Evolutionary conservation across 30 jellyfish, hydroid and myxozoan species (phyloP).

Genomic region (Aurelia sp.): DNA sequence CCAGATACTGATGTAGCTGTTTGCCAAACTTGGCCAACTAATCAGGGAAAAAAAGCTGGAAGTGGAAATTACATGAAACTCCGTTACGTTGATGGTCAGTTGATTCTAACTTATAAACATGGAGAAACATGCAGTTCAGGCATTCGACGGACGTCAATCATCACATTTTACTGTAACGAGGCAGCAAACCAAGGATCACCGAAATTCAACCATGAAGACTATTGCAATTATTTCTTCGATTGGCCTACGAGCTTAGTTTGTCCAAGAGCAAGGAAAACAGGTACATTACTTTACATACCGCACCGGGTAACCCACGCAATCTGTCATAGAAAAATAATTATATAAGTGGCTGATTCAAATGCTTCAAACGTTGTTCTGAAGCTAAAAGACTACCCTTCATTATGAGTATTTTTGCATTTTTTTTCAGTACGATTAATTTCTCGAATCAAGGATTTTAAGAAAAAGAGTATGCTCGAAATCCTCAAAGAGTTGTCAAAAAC

Average conservation of each 20-base stretch:
- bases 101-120: slow-evolving; percentile 43
- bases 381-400: too few species aligned
- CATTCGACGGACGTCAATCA: slow-evolving; percentile 49
- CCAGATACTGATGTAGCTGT: slow-evolving; percentile 62
- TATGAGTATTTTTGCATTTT: too few species aligned
- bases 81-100: slow-evolving; percentile 64
- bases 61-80: slow-evolving; percentile 56
- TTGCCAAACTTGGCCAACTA: slow-evolving; percentile 47
- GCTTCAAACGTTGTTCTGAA: too few species aligned
- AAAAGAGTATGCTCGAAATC: too few species aligned
- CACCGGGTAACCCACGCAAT: too few species aligned
- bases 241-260: slow-evolving; percentile 83
- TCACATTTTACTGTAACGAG: slow-evolving; percentile 54
- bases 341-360: too few species aligned
- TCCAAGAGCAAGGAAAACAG: slow-evolving; percentile 46
- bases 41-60: slow-evolving; percentile 54
- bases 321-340: too few species aligned
- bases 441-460: too few species aligned
- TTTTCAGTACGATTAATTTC: too few species aligned
- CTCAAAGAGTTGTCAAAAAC: too few species aligned
- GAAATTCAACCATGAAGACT: slow-evolving; percentile 56
- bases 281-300: neutral
- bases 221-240: slow-evolving; percentile 77
- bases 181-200: slow-evolving; percentile 75
- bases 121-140: slow-evolving; percentile 78